Evolutionary conservation across 2,888 invertebrate genomes (phyloP), one percentile per base, ranked within the genome.

Genomic region (Portevinia maculata): DNA sequence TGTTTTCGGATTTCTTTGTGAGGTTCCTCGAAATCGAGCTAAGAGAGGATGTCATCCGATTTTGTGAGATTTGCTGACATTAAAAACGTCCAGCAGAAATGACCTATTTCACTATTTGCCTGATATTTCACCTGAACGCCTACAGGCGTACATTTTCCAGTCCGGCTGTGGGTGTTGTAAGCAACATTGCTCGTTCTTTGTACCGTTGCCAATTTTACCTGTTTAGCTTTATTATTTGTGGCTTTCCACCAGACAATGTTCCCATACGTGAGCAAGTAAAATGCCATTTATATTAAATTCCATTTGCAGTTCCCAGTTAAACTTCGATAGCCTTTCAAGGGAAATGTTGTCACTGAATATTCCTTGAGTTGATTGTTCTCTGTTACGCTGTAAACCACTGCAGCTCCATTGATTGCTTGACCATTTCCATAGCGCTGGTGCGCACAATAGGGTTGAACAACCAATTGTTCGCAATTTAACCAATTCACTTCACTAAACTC

Each of bases 361-460:
- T 65, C n/a, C 59, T 46, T 48, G 32, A 53, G 65, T 65, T 79
- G 73, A 79, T 67, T 67, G 73, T 73, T 67, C 79, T 71, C 70
- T 67, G 44, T 13, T 37, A 52, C 28, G 44, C 7, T 59, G 34
- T 24, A 28, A 55, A 70, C 48, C 60, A 41, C 34, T 13, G 13
- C 30, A 30, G 21, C 37, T 39, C 21, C 24, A 79, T 79, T 60
- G 73, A 73, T 73, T 79, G 73, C 60, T 46, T 13, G 50, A 21
- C 57, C 55, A 76, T 41, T 67, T 39, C 41, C 28, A 32, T 48
- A 30, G 17, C 28, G n/a, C 28, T 39, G 55, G 46, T 57, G 34
- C 5, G 19, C 44, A 37, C 39, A 39, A 39, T 39, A 1, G 53
- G 21, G 17, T 48, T 69, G 46, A 46, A 59, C 46, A 15, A 37